A percentile compares a stretch with the other conserved stretches of the same genome.
Evolutionary conservation across 2,888 invertebrate genomes (phyloP).

Genomic region (Heteropelma amictum): DNA sequence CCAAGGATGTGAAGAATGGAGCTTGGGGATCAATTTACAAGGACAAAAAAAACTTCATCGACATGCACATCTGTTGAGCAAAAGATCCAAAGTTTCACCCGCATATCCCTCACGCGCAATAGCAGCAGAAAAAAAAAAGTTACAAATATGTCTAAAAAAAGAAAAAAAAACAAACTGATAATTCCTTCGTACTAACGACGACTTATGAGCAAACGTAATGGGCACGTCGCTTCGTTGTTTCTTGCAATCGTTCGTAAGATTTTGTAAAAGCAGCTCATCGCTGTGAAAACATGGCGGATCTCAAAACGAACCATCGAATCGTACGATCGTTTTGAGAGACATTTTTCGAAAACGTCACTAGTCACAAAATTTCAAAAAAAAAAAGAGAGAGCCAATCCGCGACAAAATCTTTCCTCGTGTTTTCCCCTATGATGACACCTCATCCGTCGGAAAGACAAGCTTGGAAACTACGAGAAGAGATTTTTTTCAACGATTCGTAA

Average conservation of each 20-base stretch:
- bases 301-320: too few species aligned
- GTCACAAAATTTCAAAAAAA: conserved; percentile 23
- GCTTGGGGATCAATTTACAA: conserved; percentile 87
- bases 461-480: conserved; percentile 18
- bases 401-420: conserved; percentile 21
- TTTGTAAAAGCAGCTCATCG: too few species aligned
- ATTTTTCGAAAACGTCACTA: conserved; percentile 14
- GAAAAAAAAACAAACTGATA: conserved; percentile 11
- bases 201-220: conserved; percentile 36
- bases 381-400: background rate
- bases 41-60: conserved; percentile 85
- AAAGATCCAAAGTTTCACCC: background rate
- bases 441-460: conserved; percentile 42
- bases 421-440: conserved; percentile 51
- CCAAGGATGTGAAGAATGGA: conserved; percentile 77
- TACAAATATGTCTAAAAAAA: conserved; percentile 31
- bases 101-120: conserved; percentile 7
- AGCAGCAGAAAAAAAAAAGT: background rate
- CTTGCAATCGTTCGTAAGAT: conserved; percentile 41
- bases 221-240: conserved; percentile 37
- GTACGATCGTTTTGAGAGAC: background rate
- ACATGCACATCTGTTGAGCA: conserved; percentile 83
- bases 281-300: too few species aligned
- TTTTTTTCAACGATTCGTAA: background rate
- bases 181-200: conserved; percentile 54